Conservation (phyloP, 2,797 vertebrate genomes). For the Buceros bicornis region DNA sequence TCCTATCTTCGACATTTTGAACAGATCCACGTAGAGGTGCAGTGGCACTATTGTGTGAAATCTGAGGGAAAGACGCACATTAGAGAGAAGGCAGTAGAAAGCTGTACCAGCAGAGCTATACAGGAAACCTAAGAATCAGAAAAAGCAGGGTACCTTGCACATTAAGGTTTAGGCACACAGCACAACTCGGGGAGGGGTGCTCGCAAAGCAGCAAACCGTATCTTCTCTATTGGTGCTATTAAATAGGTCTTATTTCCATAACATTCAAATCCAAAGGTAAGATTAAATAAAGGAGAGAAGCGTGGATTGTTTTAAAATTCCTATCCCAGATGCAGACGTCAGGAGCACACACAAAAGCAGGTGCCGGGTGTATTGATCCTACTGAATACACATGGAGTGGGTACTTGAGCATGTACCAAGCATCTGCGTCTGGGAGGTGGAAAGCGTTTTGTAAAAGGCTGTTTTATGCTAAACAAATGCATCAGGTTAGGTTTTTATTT, state of each 20-base stretch:
- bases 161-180: neutral
- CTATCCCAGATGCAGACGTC: conserved; percentile 31
- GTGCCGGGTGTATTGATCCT: conserved; percentile 36
- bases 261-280: conserved; percentile 2
- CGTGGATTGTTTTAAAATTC: conserved; percentile 18
- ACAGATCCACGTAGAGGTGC: neutral
- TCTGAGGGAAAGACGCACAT: neutral
- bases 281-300: neutral
- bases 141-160: neutral
- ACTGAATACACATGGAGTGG: conserved; percentile 26
- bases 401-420: conserved; percentile 58
- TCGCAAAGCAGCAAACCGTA: neutral
- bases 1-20: neutral
- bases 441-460: conserved; percentile 1
- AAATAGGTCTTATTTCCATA: neutral
- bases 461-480: conserved; percentile 41
- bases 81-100: neutral
- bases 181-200: neutral
- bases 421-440: conserved; percentile 28
- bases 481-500: conserved; percentile 59
- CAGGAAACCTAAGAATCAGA: neutral
- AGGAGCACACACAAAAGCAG: conserved; percentile 55
- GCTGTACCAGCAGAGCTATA: neutral
- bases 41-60: neutral
- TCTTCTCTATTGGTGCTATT: neutral